Base-by-base conservation (phyloP, 1,140 invertebrate genomes). In the Drosophila ogumai region DNA sequence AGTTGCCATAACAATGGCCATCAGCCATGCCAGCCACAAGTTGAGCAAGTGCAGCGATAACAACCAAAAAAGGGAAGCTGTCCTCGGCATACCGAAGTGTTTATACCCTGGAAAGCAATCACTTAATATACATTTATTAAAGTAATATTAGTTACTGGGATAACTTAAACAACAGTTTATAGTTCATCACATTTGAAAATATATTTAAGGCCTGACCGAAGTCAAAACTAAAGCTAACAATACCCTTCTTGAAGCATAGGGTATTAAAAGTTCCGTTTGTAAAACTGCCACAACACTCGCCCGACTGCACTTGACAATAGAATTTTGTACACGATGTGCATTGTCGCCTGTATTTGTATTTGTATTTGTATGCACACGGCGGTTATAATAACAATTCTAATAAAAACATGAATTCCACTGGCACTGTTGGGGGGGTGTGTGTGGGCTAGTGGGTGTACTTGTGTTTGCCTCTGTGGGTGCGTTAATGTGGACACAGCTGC, bases 221-320 rank as follows among this genome's bases (percentile, higher is more conserved):
- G 7, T 22, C 12, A 46, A 46, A 22, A 22, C 25, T 31, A 6
- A 9, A 3, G 25, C 0, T 32, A 22, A 5, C 6, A 38, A 38
- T 55, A 55, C 8, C 34, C 0, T 10, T 6, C 13, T 25, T 10
- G 34, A 10, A 0, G 19, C 8, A 38, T n/a, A 19, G 52, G 52
- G 52, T 38, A 38, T 41, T 47, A 28, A 44, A 28, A 36, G 60
- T 64, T 46, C 43, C 57, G 50, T 17, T 46, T 15, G 34, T 55
- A 57, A 17, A 34, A 47, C 12, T 46, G n/a, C 46, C 22, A 36
- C 58, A 73, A 57, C 68, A 85, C 72, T 82, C 79, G 52, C 34
- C 78, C 59, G 72, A 78, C 64, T 87, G 84, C 85, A 80, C 84
- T 87, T 87, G 84, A 84, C 84, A 87, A 87, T 84, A 84, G 76